A percentile compares a stretch with the other conserved stretches of the same genome.
phyloP scores from a whole-genome alignment of 2,888 invertebrate species.

The Eupithecia abbreviata region DNA sequence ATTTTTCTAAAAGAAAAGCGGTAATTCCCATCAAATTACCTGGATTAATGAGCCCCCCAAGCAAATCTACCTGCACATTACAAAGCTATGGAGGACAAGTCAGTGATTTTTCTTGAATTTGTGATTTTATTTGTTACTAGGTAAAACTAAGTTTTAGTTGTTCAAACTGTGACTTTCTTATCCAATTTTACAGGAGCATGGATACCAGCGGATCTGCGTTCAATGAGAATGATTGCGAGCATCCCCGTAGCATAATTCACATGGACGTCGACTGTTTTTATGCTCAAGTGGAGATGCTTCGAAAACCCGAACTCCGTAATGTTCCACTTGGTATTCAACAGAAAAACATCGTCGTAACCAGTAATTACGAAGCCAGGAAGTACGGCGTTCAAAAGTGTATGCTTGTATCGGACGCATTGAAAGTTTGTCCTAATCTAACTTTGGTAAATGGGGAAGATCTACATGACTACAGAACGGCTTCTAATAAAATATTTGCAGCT shows the following conservation, averaged over 20 bases:
- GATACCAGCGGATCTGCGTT: slow-evolving; percentile 76
- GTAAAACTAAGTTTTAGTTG: slow-evolving; percentile 74
- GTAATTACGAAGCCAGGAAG: slow-evolving; percentile 91
- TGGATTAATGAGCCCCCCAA: slow-evolving; percentile 63
- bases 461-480: slow-evolving; percentile 90
- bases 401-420: slow-evolving; percentile 88
- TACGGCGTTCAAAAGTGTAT: slow-evolving; percentile 91
- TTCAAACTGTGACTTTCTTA: slow-evolving; percentile 71
- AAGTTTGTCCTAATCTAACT: slow-evolving; percentile 88
- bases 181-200: slow-evolving; percentile 75
- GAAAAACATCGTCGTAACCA: slow-evolving; percentile 92
- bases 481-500: slow-evolving; percentile 89
- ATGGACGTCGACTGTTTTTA: slow-evolving; percentile 93
- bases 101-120: slow-evolving; percentile 58
- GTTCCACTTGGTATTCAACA: slow-evolving; percentile 92
- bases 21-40: slow-evolving; percentile 61
- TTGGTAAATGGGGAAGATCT: slow-evolving; percentile 93
- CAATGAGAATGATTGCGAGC: slow-evolving; percentile 73
- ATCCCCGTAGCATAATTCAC: slow-evolving; percentile 89
- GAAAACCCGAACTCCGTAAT: slow-evolving; percentile 86
- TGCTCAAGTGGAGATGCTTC: slow-evolving; percentile 92
- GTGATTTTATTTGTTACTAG: slow-evolving; percentile 61
- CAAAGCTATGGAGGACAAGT: slow-evolving; percentile 77
- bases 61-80: slow-evolving; percentile 66
- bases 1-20: slow-evolving; percentile 78